Conservation (phyloP, 2,888 invertebrate species). For the Leptinotarsa peninsularis region DNA sequence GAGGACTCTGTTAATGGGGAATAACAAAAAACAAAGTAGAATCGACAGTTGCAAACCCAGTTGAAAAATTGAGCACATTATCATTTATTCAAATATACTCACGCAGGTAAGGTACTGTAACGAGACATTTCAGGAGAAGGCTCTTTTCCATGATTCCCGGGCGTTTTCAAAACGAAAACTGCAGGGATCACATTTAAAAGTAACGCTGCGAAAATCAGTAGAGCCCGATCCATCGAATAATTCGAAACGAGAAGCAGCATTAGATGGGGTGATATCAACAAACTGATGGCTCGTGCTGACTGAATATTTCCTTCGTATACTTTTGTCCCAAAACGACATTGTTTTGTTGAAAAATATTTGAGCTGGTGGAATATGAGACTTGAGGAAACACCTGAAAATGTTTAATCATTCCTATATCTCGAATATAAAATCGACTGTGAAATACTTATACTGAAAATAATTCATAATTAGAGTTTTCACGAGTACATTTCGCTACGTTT, state of each 20-base stretch:
- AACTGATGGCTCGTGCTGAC: conserved; percentile 47
- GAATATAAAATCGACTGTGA: not conserved
- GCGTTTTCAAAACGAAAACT: conserved; percentile 43
- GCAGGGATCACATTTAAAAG: conserved; percentile 53
- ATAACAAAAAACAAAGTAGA: too few species aligned
- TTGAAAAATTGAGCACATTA: not conserved
- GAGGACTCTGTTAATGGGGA: too few species aligned
- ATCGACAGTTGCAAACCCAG: too few species aligned
- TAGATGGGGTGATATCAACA: conserved; percentile 52
- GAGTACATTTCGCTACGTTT: too few species aligned
- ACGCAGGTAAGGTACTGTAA: conserved; percentile 49
- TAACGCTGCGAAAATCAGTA: conserved; percentile 48
- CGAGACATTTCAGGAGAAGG: conserved; percentile 40
- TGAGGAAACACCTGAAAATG: conserved; percentile 38
- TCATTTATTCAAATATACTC: conserved; percentile 27
- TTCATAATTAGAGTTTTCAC: too few species aligned
- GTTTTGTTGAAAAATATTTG: conserved; percentile 44
- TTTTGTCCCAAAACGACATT: conserved; percentile 46
- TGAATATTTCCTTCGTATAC: conserved; percentile 47
- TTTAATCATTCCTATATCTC: not conserved
- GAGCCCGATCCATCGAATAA: conserved; percentile 42
- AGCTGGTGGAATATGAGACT: conserved; percentile 50
- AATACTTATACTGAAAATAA: too few species aligned
- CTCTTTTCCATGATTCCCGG: conserved; percentile 5
- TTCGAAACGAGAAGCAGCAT: conserved; percentile 42